Evolutionary conservation across 2,888 invertebrate genomes (phyloP).

Genomic region (Eudasyphora cyanicolor): DNA sequence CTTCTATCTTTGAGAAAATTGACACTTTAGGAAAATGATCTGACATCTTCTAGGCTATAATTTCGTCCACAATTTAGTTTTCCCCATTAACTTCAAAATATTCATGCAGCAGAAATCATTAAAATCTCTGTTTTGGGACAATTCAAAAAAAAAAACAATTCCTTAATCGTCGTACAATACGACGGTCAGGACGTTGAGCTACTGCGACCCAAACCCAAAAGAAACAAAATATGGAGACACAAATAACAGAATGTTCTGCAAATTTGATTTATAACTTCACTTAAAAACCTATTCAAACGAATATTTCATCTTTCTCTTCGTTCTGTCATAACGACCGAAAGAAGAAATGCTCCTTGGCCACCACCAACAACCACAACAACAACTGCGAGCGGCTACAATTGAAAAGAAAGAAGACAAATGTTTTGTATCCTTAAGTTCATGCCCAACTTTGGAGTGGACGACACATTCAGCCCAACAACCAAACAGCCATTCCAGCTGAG

Average conservation of each 20-base stretch:
- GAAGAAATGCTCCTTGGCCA: neutral
- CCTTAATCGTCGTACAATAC: conserved; percentile 2
- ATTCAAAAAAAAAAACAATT: conserved; percentile 7
- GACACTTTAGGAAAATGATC: too few species aligned
- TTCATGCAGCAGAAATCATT: neutral
- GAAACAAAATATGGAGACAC: neutral
- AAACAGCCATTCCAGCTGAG: too few species aligned
- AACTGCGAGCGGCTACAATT: neutral
- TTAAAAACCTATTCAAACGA: conserved; percentile 67
- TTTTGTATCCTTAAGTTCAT: conserved; percentile 54
- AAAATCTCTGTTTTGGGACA: conserved; percentile 5
- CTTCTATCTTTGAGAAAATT: too few species aligned
- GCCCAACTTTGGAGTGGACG: conserved; percentile 48
- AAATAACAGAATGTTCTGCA: conserved; percentile 19
- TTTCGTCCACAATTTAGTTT: too few species aligned
- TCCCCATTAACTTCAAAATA: too few species aligned
- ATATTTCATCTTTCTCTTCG: conserved; percentile 54
- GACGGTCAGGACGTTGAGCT: conserved; percentile 7
- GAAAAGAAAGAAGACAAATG: conserved; percentile 56
- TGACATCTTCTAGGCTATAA: too few species aligned
- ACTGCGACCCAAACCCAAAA: conserved; percentile 6
- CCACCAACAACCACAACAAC: neutral
- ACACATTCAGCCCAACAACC: conserved; percentile 40
- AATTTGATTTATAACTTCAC: conserved; percentile 67
- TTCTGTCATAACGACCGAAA: conserved; percentile 30